Evolutionary conservation across 2,888 invertebrate genomes (phyloP), one percentile per base, ranked within the genome.

Genomic region (Poecilus cupreus): DNA sequence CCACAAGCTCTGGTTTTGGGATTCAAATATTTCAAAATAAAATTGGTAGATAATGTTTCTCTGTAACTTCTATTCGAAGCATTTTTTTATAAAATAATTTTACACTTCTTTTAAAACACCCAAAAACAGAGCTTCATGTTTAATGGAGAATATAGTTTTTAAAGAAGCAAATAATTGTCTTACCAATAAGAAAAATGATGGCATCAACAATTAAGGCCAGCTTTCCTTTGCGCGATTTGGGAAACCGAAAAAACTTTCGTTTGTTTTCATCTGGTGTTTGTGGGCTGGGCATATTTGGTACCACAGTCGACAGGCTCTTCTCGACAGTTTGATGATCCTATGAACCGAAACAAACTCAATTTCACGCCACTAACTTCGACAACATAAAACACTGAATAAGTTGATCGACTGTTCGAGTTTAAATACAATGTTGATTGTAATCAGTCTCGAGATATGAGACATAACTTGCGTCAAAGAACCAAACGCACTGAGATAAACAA

Each of bases 221-320:
- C 60, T 81, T 81, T 18, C 64, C 81, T 13, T 75, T 74, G 3
- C 75, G n/a, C 6, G 81, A 46, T 60, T 26, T 57, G 3, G 80
- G 80, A 54, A 80, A 72, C 24, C 13, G 18, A 57, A 80, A 80
- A 10, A 60, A 22, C 11, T 51, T 64, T 22, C 46, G 13, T 75
- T 75, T 75, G 4, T 43, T 72, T 10, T 72, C 57, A 16, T 54
- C 24, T 8, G 74, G 60, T 4, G 32, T 49, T 74, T 57, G 22
- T 20, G 74, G 74, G 51, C 18, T 57, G 22, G 81, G 75, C 81
- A 81, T 81, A 20, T 57, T 75, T 16, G 81, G 60, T 16, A 43
- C 64, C 3, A 81, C 75, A 10, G 46, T 20, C 6, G 78, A 5
- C 3, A 81, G 22, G 18, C 32, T 13, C 18, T 81, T 81, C 43